Evolutionary conservation across 1,140 invertebrate species (phyloP), one percentile per base, ranked within the genome.

Genomic region (Frieseomelitta varia): DNA sequence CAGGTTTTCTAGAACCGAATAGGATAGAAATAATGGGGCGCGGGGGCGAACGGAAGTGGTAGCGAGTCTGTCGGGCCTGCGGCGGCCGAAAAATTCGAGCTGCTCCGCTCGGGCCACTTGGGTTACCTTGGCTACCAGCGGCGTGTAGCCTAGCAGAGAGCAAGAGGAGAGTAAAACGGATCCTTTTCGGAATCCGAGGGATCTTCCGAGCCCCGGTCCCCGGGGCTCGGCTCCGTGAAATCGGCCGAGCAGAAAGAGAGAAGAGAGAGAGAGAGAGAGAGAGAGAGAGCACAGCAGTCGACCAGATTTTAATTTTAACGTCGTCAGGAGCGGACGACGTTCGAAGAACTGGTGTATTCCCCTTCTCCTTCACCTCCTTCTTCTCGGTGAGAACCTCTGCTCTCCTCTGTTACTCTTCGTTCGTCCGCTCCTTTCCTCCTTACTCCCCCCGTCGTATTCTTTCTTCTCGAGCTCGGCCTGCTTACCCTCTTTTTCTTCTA

Each of bases 261-360:
- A n/a, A n/a, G n/a, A n/a, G n/a, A n/a, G n/a, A n/a, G n/a, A n/a
- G 39, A 39, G 39, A 39, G 39, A 39, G 39, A 3, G 4, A 39
- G 39, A 39, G 39, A 39, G 39, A 47, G 39, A 6, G 8, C 39
- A 47, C 39, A 47, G 39, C 79, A 58, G 71, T 79, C 87, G 84
- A 86, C 83, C 79, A 84, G 87, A 88, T 89, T 89, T 89, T 89
- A 88, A 88, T 86, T 88, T 89, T 86, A 88, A 89, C 84, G 68
- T 81, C 77, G 82, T 79, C 71, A 79, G 71, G 51, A 79, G 47
- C 68, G 79, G 61, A 30, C 84, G 74, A 56, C 73, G 86, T 71
- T 88, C 87, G 79, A 19, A 47, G 87, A 89, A 89, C 72, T 79
- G 47, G 19, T 30, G 76, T 24, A 30, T 30, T 55, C 17, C 58